These are phyloP conservation scores for Pammene aurita DNA, from an alignment of 2,888 invertebrate genomes.

Conservation along the genomic window DNA sequence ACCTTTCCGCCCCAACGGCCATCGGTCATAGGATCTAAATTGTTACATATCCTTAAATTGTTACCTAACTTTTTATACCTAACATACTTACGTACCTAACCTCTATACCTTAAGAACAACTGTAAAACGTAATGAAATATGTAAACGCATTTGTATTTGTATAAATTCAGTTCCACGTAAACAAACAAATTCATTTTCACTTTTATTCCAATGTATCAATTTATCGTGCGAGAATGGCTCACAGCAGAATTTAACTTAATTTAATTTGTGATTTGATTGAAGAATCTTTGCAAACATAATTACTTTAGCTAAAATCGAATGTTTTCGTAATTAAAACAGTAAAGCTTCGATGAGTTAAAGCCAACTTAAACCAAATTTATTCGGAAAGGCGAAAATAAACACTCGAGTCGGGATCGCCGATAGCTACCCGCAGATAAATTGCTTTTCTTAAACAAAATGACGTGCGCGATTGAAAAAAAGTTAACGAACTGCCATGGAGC, in stretches of 20 bases:
- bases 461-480: conserved; percentile 24
- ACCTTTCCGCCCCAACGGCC: too few species aligned
- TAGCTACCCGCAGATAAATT: conserved; percentile 39
- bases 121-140: too few species aligned
- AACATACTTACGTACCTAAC: too few species aligned
- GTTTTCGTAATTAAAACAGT: conserved; percentile 38
- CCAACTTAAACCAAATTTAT: conserved; percentile 37
- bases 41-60: too few species aligned
- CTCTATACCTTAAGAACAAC: too few species aligned
- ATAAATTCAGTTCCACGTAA: neutral
- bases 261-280: conserved; percentile 24
- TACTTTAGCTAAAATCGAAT: conserved; percentile 29
- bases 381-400: conserved; percentile 33
- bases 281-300: conserved; percentile 26
- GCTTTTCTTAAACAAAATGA: conserved; percentile 30
- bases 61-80: too few species aligned
- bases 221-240: neutral
- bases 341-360: conserved; percentile 33
- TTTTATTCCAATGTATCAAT: neutral
- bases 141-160: too few species aligned
- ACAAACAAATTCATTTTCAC: neutral
- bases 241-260: neutral
- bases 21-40: too few species aligned
- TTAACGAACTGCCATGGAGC: conserved; percentile 12
- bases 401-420: conserved; percentile 10